Conservation (phyloP, 2,888 invertebrate species). For the Beris chalybata region DNA sequence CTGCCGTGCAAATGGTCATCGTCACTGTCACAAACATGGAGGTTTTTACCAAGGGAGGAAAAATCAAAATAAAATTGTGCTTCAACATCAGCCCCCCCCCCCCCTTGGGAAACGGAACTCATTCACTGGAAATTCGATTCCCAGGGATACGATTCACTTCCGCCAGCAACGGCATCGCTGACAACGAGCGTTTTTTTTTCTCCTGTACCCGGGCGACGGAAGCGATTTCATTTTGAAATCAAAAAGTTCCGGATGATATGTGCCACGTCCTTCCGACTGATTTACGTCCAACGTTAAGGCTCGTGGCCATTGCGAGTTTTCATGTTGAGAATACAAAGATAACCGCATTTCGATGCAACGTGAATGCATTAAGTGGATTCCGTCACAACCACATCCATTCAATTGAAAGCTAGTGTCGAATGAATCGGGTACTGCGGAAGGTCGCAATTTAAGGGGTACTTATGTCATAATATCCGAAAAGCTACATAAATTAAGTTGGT, state of each 20-base stretch:
- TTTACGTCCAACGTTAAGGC: conserved; percentile 28
- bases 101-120: conserved; percentile 11
- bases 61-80: conserved; percentile 15
- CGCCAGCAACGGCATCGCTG: conserved; percentile 21
- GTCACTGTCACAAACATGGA: conserved; percentile 8
- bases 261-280: conserved; percentile 36
- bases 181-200: conserved; percentile 9
- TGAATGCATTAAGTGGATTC: too few relatives aligned
- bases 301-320: conserved; percentile 11
- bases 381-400: too few relatives aligned
- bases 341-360: too few relatives aligned
- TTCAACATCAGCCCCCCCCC: conserved; percentile 5
- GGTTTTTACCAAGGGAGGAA: conserved; percentile 1
- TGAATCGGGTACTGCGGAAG: too few relatives aligned
- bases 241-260: conserved; percentile 36
- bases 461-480: too few relatives aligned
- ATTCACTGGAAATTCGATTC: conserved; percentile 29
- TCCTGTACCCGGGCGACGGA: conserved; percentile 15
- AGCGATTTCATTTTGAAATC: conserved; percentile 32
- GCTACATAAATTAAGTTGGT: too few relatives aligned
- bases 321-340: conserved; percentile 26
- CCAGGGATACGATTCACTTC: conserved; percentile 30
- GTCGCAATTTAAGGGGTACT: too few relatives aligned
- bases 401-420: too few relatives aligned
- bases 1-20: too few relatives aligned